Conservation (phyloP, 2,797 vertebrate genomes). For the Graptemys geographica region DNA sequence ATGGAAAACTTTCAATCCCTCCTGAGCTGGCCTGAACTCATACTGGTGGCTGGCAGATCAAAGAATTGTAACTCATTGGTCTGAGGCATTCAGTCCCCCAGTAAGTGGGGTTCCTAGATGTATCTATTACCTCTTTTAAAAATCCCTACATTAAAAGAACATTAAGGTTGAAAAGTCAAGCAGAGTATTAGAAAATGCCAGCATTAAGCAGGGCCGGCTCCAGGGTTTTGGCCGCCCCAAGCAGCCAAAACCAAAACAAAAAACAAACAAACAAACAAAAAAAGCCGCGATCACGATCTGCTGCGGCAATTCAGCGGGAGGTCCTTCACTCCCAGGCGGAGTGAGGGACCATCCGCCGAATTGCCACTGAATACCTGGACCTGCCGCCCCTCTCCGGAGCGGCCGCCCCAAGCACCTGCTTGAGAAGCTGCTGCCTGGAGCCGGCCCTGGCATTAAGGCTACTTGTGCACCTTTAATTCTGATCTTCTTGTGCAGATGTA, state of each 20-base stretch:
- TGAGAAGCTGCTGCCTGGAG: too few species aligned
- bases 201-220: constrained; percentile 23
- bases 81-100: constrained; percentile 63
- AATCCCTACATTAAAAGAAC: background rate
- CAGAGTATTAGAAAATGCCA: background rate
- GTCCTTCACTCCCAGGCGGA: too few species aligned
- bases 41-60: constrained; percentile 68
- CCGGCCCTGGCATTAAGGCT: constrained; percentile 37
- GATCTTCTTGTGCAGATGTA: constrained; percentile 32
- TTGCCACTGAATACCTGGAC: too few species aligned
- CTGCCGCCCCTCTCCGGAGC: too few species aligned
- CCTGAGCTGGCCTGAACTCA: constrained; percentile 71
- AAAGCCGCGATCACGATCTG: too few species aligned
- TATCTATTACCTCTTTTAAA: background rate
- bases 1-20: constrained; percentile 72
- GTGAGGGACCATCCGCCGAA: too few species aligned
- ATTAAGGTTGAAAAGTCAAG: constrained; percentile 56
- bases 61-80: constrained; percentile 69
- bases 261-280: too few species aligned
- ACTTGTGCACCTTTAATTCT: constrained; percentile 35
- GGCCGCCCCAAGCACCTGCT: too few species aligned
- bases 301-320: too few species aligned
- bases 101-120: constrained; percentile 6
- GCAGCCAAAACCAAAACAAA: too few species aligned
- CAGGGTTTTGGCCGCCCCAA: too few species aligned